phyloP scores from a whole-genome alignment of 2,113 vertebrate species.

The Corvus moneduloides region DNA sequence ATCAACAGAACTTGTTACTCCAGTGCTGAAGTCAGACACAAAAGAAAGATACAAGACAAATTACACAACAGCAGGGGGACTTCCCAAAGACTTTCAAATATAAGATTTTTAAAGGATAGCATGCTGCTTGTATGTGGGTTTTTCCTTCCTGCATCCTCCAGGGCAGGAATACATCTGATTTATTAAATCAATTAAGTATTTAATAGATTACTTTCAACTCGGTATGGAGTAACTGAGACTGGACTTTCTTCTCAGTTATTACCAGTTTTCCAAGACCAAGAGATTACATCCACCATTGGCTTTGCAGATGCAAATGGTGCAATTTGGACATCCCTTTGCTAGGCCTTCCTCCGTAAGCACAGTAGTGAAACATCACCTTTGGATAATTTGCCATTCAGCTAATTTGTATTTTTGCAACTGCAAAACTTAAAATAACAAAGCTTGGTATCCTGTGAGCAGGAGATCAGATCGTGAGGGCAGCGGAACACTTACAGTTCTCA shows the following conservation, averaged over 20 bases:
- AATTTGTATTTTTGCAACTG: neutral
- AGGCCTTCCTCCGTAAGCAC: neutral
- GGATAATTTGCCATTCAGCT: neutral
- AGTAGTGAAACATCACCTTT: neutral
- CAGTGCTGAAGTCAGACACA: neutral
- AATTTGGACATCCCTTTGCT: neutral
- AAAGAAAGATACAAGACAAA: neutral
- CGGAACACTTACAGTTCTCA: neutral
- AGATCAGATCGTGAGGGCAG: neutral
- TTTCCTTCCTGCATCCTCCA: neutral
- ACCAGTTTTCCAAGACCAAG: neutral
- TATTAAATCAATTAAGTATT: neutral
- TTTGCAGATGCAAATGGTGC: neutral
- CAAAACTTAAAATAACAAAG: neutral
- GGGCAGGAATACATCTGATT: neutral
- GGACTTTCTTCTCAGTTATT: neutral
- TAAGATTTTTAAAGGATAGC: neutral
- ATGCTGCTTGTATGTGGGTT: neutral
- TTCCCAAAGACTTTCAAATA: neutral
- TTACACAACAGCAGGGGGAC: neutral
- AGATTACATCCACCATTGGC: neutral
- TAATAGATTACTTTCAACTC: neutral
- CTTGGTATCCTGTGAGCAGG: neutral
- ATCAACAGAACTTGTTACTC: constrained; percentile 4
- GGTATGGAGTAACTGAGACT: neutral